Conservation (phyloP, 35 echinoderm and acorn worm genomes). For the Ptychodera flava region DNA sequence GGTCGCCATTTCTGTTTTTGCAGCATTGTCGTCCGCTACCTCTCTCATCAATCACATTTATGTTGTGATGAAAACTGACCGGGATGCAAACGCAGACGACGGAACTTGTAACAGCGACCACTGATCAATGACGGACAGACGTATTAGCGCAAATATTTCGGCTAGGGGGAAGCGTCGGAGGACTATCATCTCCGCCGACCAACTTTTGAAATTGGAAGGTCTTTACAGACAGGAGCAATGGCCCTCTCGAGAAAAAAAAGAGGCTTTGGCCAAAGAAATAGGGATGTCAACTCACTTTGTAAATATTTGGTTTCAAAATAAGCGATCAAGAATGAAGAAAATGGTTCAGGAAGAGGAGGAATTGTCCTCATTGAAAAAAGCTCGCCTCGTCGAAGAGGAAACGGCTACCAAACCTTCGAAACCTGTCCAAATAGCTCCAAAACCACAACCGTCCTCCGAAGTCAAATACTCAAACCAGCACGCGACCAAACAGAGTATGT, state of each 20-base stretch:
- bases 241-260: constrained; percentile 70
- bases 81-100: too few species aligned
- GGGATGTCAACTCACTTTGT: constrained; percentile 80
- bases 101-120: too few species aligned
- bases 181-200: constrained; percentile 54
- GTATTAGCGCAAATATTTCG: too few species aligned
- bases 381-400: background rate
- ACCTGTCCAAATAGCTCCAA: background rate
- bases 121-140: too few species aligned
- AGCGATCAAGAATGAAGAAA: constrained; percentile 47
- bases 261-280: constrained; percentile 56
- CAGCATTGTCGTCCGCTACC: too few species aligned
- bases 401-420: background rate
- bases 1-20: too few species aligned
- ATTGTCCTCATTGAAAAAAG: background rate
- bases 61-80: too few species aligned
- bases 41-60: too few species aligned
- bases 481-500: too few species aligned
- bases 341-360: constrained; percentile 5
- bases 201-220: constrained; percentile 57
- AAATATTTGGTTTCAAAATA: constrained; percentile 98
- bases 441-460: background rate
- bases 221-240: constrained; percentile 70
- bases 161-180: constrained; percentile 38
- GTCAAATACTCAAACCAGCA: too few species aligned